phyloP scores from a whole-genome alignment of 2,888 invertebrate genomes.

The Eilema caniola region DNA sequence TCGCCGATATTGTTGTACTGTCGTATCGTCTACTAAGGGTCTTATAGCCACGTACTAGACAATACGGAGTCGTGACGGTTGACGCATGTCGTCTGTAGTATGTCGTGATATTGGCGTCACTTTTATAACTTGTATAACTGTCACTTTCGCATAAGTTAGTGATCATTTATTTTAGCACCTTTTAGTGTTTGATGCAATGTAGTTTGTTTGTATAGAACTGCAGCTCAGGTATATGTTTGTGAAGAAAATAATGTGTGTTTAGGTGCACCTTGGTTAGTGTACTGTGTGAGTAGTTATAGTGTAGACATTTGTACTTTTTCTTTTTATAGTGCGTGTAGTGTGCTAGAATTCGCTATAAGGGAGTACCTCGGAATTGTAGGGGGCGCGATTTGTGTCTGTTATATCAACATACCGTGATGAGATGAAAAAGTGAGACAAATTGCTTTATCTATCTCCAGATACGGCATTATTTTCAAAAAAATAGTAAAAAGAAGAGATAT shows the following conservation, averaged over 20 bases:
- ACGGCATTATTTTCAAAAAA: too few relatives aligned
- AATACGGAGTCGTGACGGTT: slow-evolving; percentile 36
- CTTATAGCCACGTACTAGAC: slow-evolving; percentile 37
- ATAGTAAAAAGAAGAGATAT: too few relatives aligned
- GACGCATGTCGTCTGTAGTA: slow-evolving; percentile 30
- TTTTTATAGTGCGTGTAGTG: background rate
- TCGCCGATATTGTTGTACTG: background rate
- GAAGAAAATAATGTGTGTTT: background rate
- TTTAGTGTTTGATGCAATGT: background rate
- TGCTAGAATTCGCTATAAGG: background rate
- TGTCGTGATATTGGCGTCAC: slow-evolving; percentile 12
- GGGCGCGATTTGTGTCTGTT: too few relatives aligned
- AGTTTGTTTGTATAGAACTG: background rate
- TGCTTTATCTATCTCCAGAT: too few relatives aligned
- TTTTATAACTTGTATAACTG: background rate
- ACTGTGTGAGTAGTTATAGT: background rate
- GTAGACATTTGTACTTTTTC: background rate
- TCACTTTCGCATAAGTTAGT: slow-evolving; percentile 5
- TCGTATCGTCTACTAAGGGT: slow-evolving; percentile 16
- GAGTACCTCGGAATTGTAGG: too few relatives aligned
- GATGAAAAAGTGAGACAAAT: too few relatives aligned
- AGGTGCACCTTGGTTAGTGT: background rate
- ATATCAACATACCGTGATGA: background rate
- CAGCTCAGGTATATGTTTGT: background rate
- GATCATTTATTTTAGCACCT: background rate